These are phyloP conservation scores for Lasioglossum figueresi DNA, from an alignment of 2,888 invertebrate species.

Conservation along the genomic window DNA sequence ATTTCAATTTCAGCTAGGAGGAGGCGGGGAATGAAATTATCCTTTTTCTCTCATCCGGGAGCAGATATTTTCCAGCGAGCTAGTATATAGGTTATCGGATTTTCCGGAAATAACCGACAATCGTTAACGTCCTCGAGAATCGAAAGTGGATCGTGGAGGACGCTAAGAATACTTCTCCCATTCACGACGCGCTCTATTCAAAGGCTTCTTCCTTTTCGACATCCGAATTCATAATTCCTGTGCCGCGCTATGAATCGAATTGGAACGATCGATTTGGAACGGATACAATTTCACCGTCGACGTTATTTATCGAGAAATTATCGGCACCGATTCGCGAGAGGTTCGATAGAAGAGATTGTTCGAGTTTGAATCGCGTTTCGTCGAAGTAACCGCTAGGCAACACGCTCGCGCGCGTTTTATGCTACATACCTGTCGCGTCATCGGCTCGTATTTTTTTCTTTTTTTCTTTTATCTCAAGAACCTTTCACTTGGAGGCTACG, in stretches of 20 bases:
- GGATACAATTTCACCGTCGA: constrained; percentile 1
- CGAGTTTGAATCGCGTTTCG: neutral
- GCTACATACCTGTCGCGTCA: constrained; percentile 32
- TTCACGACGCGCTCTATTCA: constrained; percentile 40
- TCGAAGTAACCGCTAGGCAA: constrained; percentile 1
- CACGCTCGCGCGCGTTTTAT: neutral
- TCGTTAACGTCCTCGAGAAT: constrained; percentile 54
- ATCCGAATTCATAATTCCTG: constrained; percentile 25
- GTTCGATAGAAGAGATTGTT: neutral
- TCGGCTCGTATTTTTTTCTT: constrained; percentile 5
- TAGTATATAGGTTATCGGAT: constrained; percentile 60
- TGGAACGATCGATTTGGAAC: constrained; percentile 26
- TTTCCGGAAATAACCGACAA: constrained; percentile 55
- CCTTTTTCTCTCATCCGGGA: constrained; percentile 35
- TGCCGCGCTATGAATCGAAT: constrained; percentile 14
- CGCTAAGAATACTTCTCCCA: constrained; percentile 45
- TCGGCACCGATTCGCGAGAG: neutral
- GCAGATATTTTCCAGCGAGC: constrained; percentile 40
- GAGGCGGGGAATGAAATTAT: neutral
- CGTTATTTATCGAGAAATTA: neutral
- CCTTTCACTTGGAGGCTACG: constrained; percentile 48
- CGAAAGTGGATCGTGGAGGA: constrained; percentile 49
- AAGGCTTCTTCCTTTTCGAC: constrained; percentile 29
- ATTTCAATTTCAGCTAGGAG: neutral
- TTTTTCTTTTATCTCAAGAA: constrained; percentile 33